A percentile compares a stretch with the other conserved stretches of the same genome.
phyloP scores from a whole-genome alignment of 2,888 invertebrate genomes.

The Sesamia inferens region DNA sequence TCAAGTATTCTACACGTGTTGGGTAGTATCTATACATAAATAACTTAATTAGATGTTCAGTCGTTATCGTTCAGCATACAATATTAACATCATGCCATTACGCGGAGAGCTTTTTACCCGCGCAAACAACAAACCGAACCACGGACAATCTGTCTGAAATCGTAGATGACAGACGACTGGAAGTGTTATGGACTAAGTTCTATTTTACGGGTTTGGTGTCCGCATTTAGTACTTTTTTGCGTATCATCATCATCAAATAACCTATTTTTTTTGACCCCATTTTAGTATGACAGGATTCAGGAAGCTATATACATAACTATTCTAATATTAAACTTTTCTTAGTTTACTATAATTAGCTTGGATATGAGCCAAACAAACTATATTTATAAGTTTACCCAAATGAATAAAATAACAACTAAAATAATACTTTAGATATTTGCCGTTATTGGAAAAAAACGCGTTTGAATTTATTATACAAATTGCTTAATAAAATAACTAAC shows the following conservation, averaged over 20 bases:
- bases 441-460: neutral
- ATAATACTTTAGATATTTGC: neutral
- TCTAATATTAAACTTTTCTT: neutral
- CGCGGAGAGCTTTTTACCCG: slow-evolving; percentile 72
- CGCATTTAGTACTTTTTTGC: too few species aligned
- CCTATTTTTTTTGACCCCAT: neutral
- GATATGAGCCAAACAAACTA: too few species aligned
- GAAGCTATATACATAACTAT: neutral
- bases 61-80: slow-evolving; percentile 61
- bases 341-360: too few species aligned
- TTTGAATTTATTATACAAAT: neutral
- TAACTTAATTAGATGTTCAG: slow-evolving; percentile 2
- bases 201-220: too few species aligned
- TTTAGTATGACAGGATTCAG: neutral
- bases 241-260: too few species aligned
- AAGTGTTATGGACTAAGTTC: slow-evolving; percentile 7
- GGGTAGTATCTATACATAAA: slow-evolving; percentile 32
- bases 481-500: neutral
- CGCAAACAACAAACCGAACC: slow-evolving; percentile 47
- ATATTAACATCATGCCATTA: slow-evolving; percentile 77
- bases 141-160: slow-evolving; percentile 46
- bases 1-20: neutral
- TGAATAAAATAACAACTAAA: neutral
- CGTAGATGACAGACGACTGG: slow-evolving; percentile 23
- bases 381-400: too few species aligned